These are phyloP conservation scores for Deilephila elpenor DNA, from an alignment of 2,888 invertebrate genomes.

Conservation along the genomic window DNA sequence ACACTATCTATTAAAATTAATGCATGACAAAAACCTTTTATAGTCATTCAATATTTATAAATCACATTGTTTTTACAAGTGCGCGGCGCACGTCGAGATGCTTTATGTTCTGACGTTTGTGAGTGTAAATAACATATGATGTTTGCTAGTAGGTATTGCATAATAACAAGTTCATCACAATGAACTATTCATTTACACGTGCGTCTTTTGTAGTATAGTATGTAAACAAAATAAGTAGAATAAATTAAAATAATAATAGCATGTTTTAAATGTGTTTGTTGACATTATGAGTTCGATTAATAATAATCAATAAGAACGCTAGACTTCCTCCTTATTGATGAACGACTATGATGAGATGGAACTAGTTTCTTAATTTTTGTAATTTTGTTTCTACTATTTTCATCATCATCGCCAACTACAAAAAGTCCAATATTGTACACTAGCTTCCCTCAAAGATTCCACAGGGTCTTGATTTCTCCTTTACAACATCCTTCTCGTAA, in stretches of 20 bases:
- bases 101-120: constrained; percentile 1
- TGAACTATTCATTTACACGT: not conserved
- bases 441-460: no score
- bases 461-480: no score
- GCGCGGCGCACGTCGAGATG: not conserved
- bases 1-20: not conserved
- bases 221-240: not conserved
- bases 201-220: not conserved
- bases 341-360: no score
- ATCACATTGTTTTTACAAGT: constrained; percentile 8
- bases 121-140: not conserved
- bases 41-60: not conserved
- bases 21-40: no score
- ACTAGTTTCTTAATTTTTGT: no score
- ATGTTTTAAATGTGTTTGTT: not conserved
- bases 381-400: no score
- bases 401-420: no score
- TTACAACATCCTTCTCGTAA: no score
- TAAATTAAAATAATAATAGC: not conserved
- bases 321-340: no score
- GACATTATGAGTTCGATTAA: not conserved
- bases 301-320: no score
- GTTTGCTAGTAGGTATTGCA: not conserved
- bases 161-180: constrained; percentile 12
- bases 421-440: no score